Percentiles rank a stretch among this genome's conserved stretches.
Evolutionary conservation across 2,888 invertebrate species (phyloP).

Genomic region (Cyclophora punctaria): DNA sequence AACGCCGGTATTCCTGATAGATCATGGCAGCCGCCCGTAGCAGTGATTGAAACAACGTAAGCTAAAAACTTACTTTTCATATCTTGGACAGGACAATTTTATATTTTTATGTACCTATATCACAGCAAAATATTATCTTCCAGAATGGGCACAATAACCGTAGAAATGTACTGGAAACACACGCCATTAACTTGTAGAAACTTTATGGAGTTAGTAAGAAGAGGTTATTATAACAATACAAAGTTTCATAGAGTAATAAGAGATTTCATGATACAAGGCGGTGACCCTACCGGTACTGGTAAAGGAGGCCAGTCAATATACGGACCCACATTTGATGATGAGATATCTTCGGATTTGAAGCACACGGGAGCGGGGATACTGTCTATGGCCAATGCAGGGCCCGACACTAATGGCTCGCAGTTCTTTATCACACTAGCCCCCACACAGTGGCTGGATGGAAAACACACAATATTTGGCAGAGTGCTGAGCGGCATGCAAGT

Average conservation of each 20-base stretch:
- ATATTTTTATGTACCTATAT: background rate
- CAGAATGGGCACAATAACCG: conserved; percentile 93
- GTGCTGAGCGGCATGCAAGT: conserved; percentile 91
- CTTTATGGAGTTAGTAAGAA: conserved; percentile 93
- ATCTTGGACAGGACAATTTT: conserved; percentile 22
- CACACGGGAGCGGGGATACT: conserved; percentile 94
- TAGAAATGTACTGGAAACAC: conserved; percentile 99
- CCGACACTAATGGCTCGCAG: conserved; percentile 97
- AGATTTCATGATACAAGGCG: conserved; percentile 96
- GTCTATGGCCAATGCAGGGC: conserved; percentile 99
- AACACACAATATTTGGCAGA: conserved; percentile 97
- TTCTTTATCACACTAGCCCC: conserved; percentile 98
- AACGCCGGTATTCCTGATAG: conserved; percentile 88
- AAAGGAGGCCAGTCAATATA: conserved; percentile 98
- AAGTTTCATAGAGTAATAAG: conserved; percentile 97
- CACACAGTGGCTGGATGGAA: conserved; percentile 98
- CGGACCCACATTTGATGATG: conserved; percentile 95
- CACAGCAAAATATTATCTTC: background rate
- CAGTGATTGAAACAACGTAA: conserved; percentile 89
- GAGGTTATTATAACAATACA: conserved; percentile 97
- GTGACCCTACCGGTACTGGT: conserved; percentile 98
- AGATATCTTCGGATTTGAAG: conserved; percentile 93
- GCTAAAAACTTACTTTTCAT: conserved; percentile 29
- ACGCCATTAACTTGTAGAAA: conserved; percentile 98
- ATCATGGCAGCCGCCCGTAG: conserved; percentile 91